Conservation (phyloP, 2,113 vertebrate species). For the Scolopax mira region DNA sequence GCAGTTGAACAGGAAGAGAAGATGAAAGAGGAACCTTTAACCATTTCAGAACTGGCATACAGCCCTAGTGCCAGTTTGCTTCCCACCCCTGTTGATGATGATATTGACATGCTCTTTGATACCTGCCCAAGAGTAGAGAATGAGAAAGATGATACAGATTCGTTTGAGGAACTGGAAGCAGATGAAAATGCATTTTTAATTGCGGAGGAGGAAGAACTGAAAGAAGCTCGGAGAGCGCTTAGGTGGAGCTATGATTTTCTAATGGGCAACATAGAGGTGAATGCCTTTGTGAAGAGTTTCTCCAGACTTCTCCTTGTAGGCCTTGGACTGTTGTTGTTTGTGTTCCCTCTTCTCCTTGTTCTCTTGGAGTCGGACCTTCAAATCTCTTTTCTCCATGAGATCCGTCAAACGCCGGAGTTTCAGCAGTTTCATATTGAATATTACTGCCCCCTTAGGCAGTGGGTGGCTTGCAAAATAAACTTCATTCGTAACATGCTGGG, state of each 20-base stretch:
- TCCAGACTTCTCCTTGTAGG: slow-evolving; percentile 87
- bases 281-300: slow-evolving; percentile 87
- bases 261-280: slow-evolving; percentile 84
- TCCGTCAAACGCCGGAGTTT: slow-evolving; percentile 96
- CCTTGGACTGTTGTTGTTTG: slow-evolving; percentile 82
- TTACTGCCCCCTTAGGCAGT: slow-evolving; percentile 94
- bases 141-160: slow-evolving; percentile 89
- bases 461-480: slow-evolving; percentile 90
- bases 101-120: slow-evolving; percentile 91
- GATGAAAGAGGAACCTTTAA: slow-evolving; percentile 79
- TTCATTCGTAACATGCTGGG: slow-evolving; percentile 83
- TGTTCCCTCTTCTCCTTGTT: slow-evolving; percentile 88
- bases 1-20: slow-evolving; percentile 73
- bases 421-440: slow-evolving; percentile 98
- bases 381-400: slow-evolving; percentile 95
- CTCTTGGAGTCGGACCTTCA: slow-evolving; percentile 96
- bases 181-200: slow-evolving; percentile 80
- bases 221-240: slow-evolving; percentile 78
- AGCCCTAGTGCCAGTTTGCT: slow-evolving; percentile 93
- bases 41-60: slow-evolving; percentile 92
- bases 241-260: slow-evolving; percentile 83
- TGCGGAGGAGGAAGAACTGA: slow-evolving; percentile 84
- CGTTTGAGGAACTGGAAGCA: slow-evolving; percentile 87
- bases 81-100: slow-evolving; percentile 88
- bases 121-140: slow-evolving; percentile 82